Conservation (phyloP, 2,888 invertebrate species). For the Sesia bembeciformis region DNA sequence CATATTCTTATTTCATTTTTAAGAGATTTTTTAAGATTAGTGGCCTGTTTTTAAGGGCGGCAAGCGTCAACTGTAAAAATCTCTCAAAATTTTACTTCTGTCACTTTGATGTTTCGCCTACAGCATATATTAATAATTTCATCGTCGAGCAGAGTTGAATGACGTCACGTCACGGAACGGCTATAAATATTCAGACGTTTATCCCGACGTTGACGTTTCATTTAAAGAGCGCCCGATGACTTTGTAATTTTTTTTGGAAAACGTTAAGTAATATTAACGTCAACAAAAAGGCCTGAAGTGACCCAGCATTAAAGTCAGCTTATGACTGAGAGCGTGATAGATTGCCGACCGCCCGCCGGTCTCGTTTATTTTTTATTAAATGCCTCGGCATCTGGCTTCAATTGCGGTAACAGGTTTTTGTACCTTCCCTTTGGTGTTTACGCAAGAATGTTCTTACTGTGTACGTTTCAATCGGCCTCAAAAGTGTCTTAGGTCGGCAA, state of each 20-base stretch:
- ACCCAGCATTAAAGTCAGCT: constrained; percentile 71
- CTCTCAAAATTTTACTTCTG: no score
- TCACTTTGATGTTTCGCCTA: no score
- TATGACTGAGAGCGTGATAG: constrained; percentile 68
- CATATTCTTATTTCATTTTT: no score
- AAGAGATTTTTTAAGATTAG: no score
- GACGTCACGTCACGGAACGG: constrained; percentile 23
- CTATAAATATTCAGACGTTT: constrained; percentile 43
- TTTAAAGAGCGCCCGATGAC: constrained; percentile 52
- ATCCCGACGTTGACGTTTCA: constrained; percentile 51
- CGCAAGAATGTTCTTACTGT: constrained; percentile 13
- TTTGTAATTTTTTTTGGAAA: constrained; percentile 45
- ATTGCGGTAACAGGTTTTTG: constrained; percentile 59
- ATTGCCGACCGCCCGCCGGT: constrained; percentile 46
- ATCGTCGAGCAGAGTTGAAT: not conserved
- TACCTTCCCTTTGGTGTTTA: constrained; percentile 28
- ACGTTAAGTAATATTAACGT: constrained; percentile 63
- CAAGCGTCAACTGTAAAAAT: no score
- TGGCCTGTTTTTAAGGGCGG: no score
- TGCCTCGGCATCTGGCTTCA: constrained; percentile 55
- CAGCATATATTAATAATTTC: no score
- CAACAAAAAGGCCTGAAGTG: constrained; percentile 69
- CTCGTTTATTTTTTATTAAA: constrained; percentile 67
- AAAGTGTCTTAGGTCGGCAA: not conserved
- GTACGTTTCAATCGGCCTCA: not conserved